Base-by-base conservation (phyloP, 2,888 invertebrate genomes). In the Platycheirus rosarum region DNA sequence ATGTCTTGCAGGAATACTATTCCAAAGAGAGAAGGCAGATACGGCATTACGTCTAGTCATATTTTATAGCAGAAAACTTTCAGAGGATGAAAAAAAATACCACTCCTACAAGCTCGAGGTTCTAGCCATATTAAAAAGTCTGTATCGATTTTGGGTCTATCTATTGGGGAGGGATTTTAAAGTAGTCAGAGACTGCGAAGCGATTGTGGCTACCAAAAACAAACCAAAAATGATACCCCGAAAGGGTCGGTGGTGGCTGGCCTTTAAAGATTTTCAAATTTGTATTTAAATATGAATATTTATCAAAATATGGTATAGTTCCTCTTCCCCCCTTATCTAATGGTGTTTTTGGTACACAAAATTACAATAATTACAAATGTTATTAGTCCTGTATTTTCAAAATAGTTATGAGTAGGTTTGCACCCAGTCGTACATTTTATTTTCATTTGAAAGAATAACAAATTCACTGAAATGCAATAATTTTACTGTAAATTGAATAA, bases 51-150 rank as follows among this genome's bases (percentile, higher is more conserved):
- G 32, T 4, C 46, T 46, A 9, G 46, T 48, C 0, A n/a, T 32
- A 0, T 46, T 32, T 13, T 62, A 20, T 20, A 63, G 37, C 32
- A 1, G 63, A 0, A 63, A 63, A 14, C 35, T 40, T 1, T 32
- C 37, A 2, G 70, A 60, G 5, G 32, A 14, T 2, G 60, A 70
- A 37, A 29, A 2, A 44, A 71, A 55, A 9, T 73, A 65, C 13
- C 48, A 65, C 23, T 37, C 40, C n/a, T 73, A 73, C 9, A 48
- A 65, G 11, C 48, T 65, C 7, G 63, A 73, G n/a, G 40, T 55
- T 0, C 18, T 73, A 8, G 55, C 73, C 8, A 46, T 73, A 6
- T 53, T 73, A n/a, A 44, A 51, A 3, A 63, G 35, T 9, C 23
- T 63, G 1, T 35, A 48, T 5, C 46, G 48, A 18, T 37, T 63